These are phyloP conservation scores for Myotis davidii DNA, from an alignment of 2,113 vertebrate species.

Conservation along the genomic window DNA sequence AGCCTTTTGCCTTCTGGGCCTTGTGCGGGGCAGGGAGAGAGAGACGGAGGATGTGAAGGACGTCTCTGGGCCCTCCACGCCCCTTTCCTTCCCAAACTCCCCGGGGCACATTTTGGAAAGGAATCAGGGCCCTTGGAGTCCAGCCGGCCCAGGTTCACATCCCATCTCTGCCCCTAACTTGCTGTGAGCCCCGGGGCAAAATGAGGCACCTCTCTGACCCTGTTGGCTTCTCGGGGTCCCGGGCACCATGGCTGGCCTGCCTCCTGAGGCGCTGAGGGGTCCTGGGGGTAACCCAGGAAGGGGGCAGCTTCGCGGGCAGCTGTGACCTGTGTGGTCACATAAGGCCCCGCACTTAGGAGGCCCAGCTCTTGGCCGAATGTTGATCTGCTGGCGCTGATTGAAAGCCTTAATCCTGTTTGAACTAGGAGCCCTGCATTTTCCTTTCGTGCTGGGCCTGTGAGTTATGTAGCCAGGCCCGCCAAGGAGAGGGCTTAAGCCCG, in stretches of 20 bases:
- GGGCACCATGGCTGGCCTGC: not conserved
- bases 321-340: not conserved
- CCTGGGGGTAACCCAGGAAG: not conserved
- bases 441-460: not conserved
- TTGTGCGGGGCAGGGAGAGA: not conserved
- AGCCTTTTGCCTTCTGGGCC: not conserved
- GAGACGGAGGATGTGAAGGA: not conserved
- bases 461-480: not conserved
- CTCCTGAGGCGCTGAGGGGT: not conserved
- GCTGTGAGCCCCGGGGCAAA: not conserved
- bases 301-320: not conserved
- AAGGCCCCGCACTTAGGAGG: not conserved
- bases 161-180: not conserved
- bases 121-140: not conserved
- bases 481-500: not conserved
- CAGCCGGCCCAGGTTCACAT: not conserved
- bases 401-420: not conserved
- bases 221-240: not conserved
- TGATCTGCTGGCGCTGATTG: not conserved
- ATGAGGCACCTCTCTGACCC: not conserved
- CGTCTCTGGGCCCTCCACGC: not conserved
- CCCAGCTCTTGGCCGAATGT: not conserved
- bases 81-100: not conserved
- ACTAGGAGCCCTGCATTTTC: not conserved
- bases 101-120: accelerated